These are phyloP conservation scores for Isichthys henryi DNA, from an alignment of 2,113 vertebrate species.

Conservation along the genomic window DNA sequence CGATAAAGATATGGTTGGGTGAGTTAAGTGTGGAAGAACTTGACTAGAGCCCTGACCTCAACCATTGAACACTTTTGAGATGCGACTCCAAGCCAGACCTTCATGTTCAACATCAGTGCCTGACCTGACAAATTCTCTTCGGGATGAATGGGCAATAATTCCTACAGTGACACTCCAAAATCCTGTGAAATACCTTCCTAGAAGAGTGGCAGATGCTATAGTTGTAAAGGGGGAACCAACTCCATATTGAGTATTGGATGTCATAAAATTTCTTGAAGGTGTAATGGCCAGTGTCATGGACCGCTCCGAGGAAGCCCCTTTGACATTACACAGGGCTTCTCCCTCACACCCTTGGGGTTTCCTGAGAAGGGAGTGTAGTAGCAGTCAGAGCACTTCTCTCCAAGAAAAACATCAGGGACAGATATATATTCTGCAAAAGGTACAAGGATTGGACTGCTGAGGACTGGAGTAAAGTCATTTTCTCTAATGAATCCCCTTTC, in stretches of 20 bases:
- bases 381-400: no score
- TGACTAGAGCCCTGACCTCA: neutral
- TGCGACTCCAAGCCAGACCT: neutral
- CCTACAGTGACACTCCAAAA: neutral
- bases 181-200: neutral
- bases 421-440: no score
- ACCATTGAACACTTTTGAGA: neutral
- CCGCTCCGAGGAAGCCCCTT: no score
- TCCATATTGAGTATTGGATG: neutral
- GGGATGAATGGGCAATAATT: neutral
- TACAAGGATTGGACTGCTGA: no score
- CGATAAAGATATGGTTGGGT: neutral
- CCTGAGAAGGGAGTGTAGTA: no score
- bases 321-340: no score
- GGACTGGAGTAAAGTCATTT: no score
- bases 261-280: neutral
- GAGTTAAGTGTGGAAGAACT: neutral
- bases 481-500: no score
- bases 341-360: no score
- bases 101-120: neutral
- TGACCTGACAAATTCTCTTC: neutral
- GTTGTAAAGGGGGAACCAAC: neutral
- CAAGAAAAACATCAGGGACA: no score
- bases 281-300: neutral
- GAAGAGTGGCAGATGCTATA: neutral